Conservation (phyloP, 2,888 invertebrate species). For the Lutraria lutraria region DNA sequence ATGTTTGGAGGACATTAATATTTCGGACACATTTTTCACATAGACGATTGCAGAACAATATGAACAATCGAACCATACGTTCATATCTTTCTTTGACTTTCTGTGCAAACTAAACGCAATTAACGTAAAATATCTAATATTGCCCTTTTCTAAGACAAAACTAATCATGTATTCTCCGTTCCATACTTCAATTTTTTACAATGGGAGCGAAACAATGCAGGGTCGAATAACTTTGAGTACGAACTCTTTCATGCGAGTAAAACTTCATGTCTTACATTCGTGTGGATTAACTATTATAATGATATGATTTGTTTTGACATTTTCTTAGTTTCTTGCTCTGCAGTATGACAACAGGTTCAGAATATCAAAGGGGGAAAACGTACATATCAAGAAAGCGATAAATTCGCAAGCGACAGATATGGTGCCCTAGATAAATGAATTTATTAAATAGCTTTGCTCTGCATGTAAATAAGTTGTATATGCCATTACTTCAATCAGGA, state of each 20-base stretch:
- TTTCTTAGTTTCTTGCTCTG: not conserved
- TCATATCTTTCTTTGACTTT: not conserved
- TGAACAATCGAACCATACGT: not conserved
- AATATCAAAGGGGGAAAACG: not conserved
- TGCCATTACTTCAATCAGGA: not conserved
- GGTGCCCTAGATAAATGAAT: not conserved
- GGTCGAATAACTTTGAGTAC: not conserved
- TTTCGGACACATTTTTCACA: not conserved
- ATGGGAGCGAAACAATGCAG: not conserved
- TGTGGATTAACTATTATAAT: not conserved
- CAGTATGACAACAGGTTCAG: not conserved
- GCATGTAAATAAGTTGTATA: not conserved
- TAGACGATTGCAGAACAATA: not conserved
- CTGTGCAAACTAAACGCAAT: too few species aligned
- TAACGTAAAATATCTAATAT: not conserved
- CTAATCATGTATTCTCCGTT: too few species aligned
- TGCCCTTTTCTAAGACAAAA: not conserved
- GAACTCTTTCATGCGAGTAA: not conserved
- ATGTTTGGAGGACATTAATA: not conserved
- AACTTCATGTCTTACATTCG: not conserved
- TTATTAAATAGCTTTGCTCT: slow-evolving; percentile 1
- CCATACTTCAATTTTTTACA: not conserved
- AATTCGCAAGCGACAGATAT: not conserved
- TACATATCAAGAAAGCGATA: not conserved
- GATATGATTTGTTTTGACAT: slow-evolving; percentile 15